Percentiles rank a stretch among this genome's conserved stretches.
Conservation (phyloP, 2,113 vertebrate species). For the Aphyosemion australe region DNA sequence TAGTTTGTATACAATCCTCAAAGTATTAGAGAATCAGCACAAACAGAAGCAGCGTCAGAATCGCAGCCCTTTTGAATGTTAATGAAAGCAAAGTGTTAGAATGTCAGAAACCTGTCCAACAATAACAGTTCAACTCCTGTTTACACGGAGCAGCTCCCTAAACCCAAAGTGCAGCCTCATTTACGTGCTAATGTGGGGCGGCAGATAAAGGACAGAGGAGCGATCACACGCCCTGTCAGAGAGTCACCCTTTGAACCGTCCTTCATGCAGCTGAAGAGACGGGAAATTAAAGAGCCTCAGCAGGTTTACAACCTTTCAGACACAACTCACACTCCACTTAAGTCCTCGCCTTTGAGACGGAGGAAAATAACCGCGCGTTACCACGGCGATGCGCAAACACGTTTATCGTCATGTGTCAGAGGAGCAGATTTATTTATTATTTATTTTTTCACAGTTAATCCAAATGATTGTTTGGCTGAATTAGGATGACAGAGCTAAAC, state of each 20-base stretch:
- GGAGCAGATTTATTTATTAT: conserved; percentile 1
- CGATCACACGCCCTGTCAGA: conserved; percentile 81
- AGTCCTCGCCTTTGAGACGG: conserved; percentile 64
- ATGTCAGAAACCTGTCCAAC: conserved; percentile 82
- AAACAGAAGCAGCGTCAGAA: conserved; percentile 78
- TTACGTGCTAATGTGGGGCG: conserved; percentile 84
- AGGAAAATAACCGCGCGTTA: conserved; percentile 51
- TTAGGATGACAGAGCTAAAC: no score
- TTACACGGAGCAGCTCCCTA: conserved; percentile 76
- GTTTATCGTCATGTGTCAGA: conserved; percentile 26
- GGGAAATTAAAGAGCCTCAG: conserved; percentile 77
- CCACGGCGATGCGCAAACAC: conserved; percentile 11
- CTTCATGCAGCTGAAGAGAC: conserved; percentile 71
- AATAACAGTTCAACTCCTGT: conserved; percentile 80
- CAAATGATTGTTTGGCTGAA: conserved; percentile 58
- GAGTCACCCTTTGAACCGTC: conserved; percentile 81
- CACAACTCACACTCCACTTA: conserved; percentile 69
- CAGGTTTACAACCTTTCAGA: conserved; percentile 78
- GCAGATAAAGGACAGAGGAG: conserved; percentile 80
- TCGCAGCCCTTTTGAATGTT: conserved; percentile 74
- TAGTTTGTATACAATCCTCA: conserved; percentile 63
- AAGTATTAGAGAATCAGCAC: conserved; percentile 73
- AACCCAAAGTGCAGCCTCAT: conserved; percentile 83
- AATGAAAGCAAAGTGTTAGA: conserved; percentile 79
- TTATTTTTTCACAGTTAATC: conserved; percentile 52